A percentile compares a stretch with the other conserved stretches of the same genome.
Conservation (phyloP, 2,797 vertebrate species). For the Otolemur crassicaudatus region DNA sequence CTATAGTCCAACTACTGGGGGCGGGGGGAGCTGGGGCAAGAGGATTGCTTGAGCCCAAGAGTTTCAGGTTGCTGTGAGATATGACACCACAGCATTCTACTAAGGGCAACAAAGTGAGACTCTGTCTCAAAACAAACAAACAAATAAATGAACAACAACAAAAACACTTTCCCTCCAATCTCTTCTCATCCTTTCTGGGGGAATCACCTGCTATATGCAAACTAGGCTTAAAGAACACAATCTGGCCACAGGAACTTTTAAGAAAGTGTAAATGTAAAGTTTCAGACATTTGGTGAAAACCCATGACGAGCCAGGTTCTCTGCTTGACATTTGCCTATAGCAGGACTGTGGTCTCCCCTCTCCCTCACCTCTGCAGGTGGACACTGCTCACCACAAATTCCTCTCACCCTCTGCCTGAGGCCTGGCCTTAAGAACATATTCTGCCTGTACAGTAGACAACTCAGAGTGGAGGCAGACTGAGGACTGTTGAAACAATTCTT, state of each 20-base stretch:
- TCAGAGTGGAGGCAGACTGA: background rate
- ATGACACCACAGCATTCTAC: too few species aligned
- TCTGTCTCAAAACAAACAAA: too few species aligned
- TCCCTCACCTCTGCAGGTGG: accelerated
- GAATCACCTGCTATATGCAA: background rate
- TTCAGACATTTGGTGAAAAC: background rate
- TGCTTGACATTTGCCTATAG: background rate
- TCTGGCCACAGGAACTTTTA: background rate
- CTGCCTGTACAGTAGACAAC: background rate
- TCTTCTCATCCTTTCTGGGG: background rate
- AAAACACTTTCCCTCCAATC: background rate
- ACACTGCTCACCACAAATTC: background rate
- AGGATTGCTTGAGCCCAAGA: too few species aligned
- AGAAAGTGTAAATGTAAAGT: background rate
- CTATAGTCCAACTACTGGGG: too few species aligned
- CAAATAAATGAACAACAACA: too few species aligned
- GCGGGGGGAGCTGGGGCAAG: too few species aligned
- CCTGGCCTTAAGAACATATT: background rate
- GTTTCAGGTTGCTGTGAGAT: too few species aligned
- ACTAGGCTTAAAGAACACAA: background rate
- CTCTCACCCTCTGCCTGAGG: background rate
- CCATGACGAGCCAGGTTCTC: background rate
- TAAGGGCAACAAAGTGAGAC: too few species aligned
- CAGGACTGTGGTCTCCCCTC: too few species aligned
- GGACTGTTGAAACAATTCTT: background rate